These are phyloP conservation scores for Notechis scutatus DNA, from an alignment of 2,113 vertebrate genomes.

Conservation along the genomic window DNA sequence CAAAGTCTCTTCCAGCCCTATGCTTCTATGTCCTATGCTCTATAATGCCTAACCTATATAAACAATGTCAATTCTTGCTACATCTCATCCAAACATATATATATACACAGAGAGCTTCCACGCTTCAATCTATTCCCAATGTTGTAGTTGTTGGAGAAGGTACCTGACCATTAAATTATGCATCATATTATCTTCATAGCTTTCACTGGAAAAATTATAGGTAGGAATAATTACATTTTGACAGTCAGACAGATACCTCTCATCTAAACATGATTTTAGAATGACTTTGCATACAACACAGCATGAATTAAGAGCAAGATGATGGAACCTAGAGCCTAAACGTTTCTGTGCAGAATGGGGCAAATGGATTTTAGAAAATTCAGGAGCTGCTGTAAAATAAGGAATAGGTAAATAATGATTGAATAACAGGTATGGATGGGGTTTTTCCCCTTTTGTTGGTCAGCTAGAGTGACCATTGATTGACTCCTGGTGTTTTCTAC, in stretches of 20 bases:
- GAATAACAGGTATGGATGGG: not conserved
- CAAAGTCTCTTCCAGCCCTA: not conserved
- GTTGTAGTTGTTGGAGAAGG: not conserved
- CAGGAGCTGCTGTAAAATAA: not conserved
- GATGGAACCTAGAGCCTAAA: not conserved
- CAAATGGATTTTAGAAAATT: not conserved
- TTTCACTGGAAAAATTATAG: not conserved
- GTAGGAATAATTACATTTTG: not conserved
- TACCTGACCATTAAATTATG: not conserved
- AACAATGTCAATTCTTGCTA: not conserved
- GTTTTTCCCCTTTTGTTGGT: not conserved
- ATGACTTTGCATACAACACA: not conserved
- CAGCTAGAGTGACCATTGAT: not conserved
- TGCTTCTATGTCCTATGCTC: not conserved
- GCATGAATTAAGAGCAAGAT: not conserved
- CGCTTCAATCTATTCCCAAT: not conserved
- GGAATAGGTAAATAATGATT: not conserved
- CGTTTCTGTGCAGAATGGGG: not conserved
- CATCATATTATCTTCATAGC: not conserved
- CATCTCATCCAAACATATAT: not conserved
- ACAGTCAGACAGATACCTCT: not conserved
- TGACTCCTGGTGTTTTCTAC: not conserved
- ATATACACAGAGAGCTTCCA: not conserved
- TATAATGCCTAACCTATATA: not conserved
- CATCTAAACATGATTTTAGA: not conserved